These are phyloP conservation scores for Hypomecis atomaria DNA, from an alignment of 2,888 invertebrate genomes.

Conservation along the genomic window DNA sequence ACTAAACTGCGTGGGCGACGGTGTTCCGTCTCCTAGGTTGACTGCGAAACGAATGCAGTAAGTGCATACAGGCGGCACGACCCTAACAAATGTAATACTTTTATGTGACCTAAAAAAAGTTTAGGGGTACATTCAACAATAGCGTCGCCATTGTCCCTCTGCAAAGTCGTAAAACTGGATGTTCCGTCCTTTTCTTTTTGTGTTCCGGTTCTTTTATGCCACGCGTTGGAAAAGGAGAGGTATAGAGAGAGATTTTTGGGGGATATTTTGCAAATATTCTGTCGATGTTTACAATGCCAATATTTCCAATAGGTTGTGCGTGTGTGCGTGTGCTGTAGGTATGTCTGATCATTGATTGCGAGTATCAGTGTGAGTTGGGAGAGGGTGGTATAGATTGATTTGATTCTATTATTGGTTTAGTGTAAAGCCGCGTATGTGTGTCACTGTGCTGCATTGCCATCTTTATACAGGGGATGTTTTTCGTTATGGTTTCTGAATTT, in stretches of 20 bases:
- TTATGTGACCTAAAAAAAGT: slow-evolving; percentile 84
- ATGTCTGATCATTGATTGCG: slow-evolving; percentile 69
- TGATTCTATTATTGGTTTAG: slow-evolving; percentile 84
- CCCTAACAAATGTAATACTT: slow-evolving; percentile 83
- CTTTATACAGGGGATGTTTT: slow-evolving; percentile 60
- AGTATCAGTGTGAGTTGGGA: slow-evolving; percentile 64
- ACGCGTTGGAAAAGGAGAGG: slow-evolving; percentile 61
- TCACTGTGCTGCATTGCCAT: slow-evolving; percentile 77
- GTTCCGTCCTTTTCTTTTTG: slow-evolving; percentile 60
- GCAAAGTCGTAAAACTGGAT: slow-evolving; percentile 74
- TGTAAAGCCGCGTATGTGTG: slow-evolving; percentile 83
- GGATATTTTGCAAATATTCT: slow-evolving; percentile 78
- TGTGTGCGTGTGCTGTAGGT: slow-evolving; percentile 60
- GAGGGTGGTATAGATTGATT: slow-evolving; percentile 83
- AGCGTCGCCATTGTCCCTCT: slow-evolving; percentile 80
- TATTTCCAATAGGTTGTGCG: slow-evolving; percentile 73
- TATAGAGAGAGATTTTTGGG: slow-evolving; percentile 58
- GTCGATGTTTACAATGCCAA: slow-evolving; percentile 82
- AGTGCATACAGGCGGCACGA: slow-evolving; percentile 75
- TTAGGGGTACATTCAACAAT: slow-evolving; percentile 83
- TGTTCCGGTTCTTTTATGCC: slow-evolving; percentile 41
- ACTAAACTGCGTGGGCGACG: slow-evolving; percentile 75
- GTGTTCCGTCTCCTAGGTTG: slow-evolving; percentile 65
- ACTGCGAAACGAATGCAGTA: slow-evolving; percentile 81
- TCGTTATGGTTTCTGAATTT: not conserved